Percentiles rank a stretch among this genome's conserved stretches.
Evolutionary conservation across 2,888 invertebrate species (phyloP).

Genomic region (Hipparchia semele): DNA sequence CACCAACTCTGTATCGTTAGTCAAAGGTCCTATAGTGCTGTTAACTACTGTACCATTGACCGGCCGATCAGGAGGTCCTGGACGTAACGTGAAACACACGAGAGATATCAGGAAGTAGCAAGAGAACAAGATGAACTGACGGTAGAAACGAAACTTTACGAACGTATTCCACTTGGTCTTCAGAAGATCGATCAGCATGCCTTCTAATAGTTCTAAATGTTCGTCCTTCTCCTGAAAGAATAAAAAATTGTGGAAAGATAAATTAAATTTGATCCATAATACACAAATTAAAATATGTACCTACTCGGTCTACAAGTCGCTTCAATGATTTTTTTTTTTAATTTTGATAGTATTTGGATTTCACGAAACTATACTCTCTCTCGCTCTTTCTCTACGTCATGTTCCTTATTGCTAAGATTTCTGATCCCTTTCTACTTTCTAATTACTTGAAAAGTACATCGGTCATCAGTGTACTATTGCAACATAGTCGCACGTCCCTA

Average conservation of each 20-base stretch:
- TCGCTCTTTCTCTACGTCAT: no score
- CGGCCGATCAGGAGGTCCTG: slow-evolving; percentile 88
- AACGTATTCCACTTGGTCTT: slow-evolving; percentile 99
- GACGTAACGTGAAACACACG: slow-evolving; percentile 94
- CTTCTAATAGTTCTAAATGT: slow-evolving; percentile 97
- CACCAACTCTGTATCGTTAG: slow-evolving; percentile 63
- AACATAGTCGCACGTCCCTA: no score
- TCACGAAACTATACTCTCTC: no score
- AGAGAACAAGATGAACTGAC: slow-evolving; percentile 95
- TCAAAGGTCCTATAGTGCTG: slow-evolving; percentile 54
- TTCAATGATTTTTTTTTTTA: no score
- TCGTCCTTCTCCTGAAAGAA: slow-evolving; percentile 93
- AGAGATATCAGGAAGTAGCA: slow-evolving; percentile 95
- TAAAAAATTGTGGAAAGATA: slow-evolving; percentile 45
- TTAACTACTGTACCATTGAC: slow-evolving; percentile 65
- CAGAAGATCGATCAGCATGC: slow-evolving; percentile 95
- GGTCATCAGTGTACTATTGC: no score
- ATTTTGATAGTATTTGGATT: no score
- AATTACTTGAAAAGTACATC: no score
- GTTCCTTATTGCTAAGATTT: no score
- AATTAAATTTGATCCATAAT: no score
- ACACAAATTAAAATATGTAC: no score
- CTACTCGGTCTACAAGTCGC: no score
- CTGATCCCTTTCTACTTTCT: no score
- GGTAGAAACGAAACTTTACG: slow-evolving; percentile 96